phyloP scores from a whole-genome alignment of 2,888 invertebrate genomes.

The Ditula angustiorana region DNA sequence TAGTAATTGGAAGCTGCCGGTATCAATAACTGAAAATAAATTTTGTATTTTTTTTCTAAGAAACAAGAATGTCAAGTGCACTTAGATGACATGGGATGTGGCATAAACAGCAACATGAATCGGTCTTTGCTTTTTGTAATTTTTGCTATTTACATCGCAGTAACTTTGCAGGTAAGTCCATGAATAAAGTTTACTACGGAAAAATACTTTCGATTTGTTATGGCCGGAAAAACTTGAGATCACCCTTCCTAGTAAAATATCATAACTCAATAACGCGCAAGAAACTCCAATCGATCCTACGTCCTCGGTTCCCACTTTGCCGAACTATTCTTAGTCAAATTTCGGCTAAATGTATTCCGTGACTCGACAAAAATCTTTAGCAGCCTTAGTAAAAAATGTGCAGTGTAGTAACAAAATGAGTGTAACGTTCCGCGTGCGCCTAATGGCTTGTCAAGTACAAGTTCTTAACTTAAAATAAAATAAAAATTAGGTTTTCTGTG shows the following conservation, averaged over 20 bases:
- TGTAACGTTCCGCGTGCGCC: background rate
- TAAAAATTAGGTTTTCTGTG: background rate
- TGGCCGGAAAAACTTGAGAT: slow-evolving; percentile 4
- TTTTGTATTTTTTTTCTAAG: slow-evolving; percentile 15
- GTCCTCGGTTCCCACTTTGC: slow-evolving; percentile 7
- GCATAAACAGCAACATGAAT: slow-evolving; percentile 65
- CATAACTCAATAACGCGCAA: background rate
- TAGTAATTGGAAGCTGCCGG: background rate
- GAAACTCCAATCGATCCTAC: background rate
- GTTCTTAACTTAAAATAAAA: background rate
- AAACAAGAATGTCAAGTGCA: slow-evolving; percentile 50
- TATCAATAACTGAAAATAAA: slow-evolving; percentile 34
- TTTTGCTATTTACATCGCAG: slow-evolving; percentile 59
- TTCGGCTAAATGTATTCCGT: background rate
- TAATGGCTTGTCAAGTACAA: background rate
- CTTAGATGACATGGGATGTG: slow-evolving; percentile 67
- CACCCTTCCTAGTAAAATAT: background rate
- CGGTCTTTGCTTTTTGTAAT: slow-evolving; percentile 63
- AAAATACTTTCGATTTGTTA: background rate
- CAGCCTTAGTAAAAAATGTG: background rate
- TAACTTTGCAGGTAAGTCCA: slow-evolving; percentile 68
- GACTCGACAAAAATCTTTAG: background rate
- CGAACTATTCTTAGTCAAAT: slow-evolving; percentile 25
- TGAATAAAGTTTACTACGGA: background rate
- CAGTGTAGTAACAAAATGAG: background rate